phyloP scores from a whole-genome alignment of 2,888 invertebrate species.

The Lepidonotus clava region DNA sequence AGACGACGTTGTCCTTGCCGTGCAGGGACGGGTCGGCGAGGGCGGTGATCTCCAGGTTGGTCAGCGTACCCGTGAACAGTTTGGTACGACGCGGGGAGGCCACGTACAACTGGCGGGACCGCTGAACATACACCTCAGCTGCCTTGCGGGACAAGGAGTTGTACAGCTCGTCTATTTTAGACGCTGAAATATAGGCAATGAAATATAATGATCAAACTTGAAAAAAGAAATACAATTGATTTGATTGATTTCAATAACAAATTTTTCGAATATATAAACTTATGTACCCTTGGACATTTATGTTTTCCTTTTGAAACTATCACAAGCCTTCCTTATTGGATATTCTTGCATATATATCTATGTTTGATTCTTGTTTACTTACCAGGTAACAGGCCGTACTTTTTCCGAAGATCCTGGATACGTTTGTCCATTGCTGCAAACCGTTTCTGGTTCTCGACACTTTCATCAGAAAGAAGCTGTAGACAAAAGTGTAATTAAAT shows the following conservation, averaged over 20 bases:
- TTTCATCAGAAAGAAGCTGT: slow-evolving; percentile 93
- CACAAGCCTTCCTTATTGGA: too few species aligned
- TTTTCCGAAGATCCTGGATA: slow-evolving; percentile 62
- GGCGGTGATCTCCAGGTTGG: slow-evolving; percentile 87
- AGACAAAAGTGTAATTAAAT: background rate
- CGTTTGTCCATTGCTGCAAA: slow-evolving; percentile 60
- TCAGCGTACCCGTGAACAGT: slow-evolving; percentile 92
- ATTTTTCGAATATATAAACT: too few species aligned
- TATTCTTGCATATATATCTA: too few species aligned
- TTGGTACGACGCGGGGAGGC: slow-evolving; percentile 85
- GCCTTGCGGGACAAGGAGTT: slow-evolving; percentile 92
- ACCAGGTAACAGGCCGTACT: slow-evolving; percentile 59
- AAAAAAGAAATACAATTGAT: too few species aligned
- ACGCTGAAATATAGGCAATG: slow-evolving; percentile 77
- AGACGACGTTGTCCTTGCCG: slow-evolving; percentile 88
- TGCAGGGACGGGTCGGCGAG: slow-evolving; percentile 94
- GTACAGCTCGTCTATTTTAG: slow-evolving; percentile 89
- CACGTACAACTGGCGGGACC: slow-evolving; percentile 88
- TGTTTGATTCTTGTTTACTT: too few species aligned
- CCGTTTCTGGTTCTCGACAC: slow-evolving; percentile 85
- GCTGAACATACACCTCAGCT: slow-evolving; percentile 96
- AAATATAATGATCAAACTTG: too few species aligned
- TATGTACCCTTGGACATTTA: too few species aligned
- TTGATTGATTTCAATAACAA: too few species aligned
- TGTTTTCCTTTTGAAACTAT: too few species aligned